phyloP scores from a whole-genome alignment of 2,113 vertebrate genomes.

The Myrmecophaga tridactyla region DNA sequence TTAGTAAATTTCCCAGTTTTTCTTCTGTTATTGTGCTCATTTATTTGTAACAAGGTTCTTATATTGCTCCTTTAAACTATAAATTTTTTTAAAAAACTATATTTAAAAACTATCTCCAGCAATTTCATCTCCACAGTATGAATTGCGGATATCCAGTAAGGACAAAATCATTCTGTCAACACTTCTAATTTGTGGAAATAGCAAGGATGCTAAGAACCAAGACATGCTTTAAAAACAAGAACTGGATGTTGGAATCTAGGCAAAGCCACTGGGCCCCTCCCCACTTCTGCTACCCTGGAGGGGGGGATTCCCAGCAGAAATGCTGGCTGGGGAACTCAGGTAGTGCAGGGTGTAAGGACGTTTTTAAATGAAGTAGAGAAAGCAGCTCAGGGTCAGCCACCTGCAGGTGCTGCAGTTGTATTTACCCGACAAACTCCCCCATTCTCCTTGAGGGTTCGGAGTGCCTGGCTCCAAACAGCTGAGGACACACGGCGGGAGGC shows the following conservation, averaged over 20 bases:
- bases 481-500: accelerated
- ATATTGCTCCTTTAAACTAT: neutral
- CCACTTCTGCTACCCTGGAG: accelerated
- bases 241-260: accelerated
- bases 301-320: accelerated
- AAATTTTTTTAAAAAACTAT: neutral
- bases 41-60: neutral
- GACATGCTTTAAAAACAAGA: accelerated
- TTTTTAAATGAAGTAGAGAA: neutral
- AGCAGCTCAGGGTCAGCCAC: accelerated
- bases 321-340: neutral
- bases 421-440: accelerated
- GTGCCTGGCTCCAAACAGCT: accelerated
- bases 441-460: neutral
- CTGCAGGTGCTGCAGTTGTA: neutral
- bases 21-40: too few species aligned
- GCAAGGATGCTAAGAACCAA: accelerated
- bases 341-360: accelerated
- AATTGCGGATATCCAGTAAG: accelerated
- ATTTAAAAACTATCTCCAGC: neutral
- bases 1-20: too few species aligned
- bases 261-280: accelerated
- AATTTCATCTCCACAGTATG: neutral
- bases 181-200: neutral
- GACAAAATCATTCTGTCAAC: accelerated